Conservation (phyloP, 1,140 invertebrate genomes). For the Conopomorpha cramerella region DNA sequence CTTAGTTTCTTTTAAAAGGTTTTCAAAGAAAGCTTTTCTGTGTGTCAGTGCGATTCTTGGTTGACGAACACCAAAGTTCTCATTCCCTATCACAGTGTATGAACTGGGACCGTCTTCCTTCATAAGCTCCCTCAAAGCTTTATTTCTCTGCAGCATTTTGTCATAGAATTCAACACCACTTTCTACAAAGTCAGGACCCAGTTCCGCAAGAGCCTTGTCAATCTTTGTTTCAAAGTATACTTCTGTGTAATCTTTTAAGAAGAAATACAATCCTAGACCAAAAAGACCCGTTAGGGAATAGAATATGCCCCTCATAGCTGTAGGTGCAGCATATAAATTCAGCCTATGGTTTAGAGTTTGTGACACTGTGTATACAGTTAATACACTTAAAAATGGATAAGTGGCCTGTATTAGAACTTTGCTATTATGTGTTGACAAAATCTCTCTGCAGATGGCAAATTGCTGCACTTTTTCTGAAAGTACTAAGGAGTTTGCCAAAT, state of each 20-base stretch:
- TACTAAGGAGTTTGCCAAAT: constrained; percentile 67
- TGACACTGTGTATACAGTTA: constrained; percentile 55
- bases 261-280: constrained; percentile 63
- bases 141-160: constrained; percentile 73
- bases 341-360: constrained; percentile 56
- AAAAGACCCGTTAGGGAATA: constrained; percentile 65
- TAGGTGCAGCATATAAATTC: constrained; percentile 61
- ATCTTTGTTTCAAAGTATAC: constrained; percentile 63
- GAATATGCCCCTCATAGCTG: constrained; percentile 50
- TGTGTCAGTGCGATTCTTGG: constrained; percentile 66
- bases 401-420: constrained; percentile 60
- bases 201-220: constrained; percentile 64
- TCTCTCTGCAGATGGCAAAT: constrained; percentile 77
- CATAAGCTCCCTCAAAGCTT: constrained; percentile 69
- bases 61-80: constrained; percentile 66
- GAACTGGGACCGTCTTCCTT: constrained; percentile 60
- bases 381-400: constrained; percentile 46
- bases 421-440: constrained; percentile 63
- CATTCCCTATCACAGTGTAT: constrained; percentile 72
- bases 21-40: constrained; percentile 68
- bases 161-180: constrained; percentile 78
- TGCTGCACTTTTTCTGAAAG: constrained; percentile 75
- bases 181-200: constrained; percentile 67
- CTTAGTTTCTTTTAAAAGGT: constrained; percentile 20
- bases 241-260: constrained; percentile 67